Base-by-base conservation (phyloP, 2,797 vertebrate genomes). In the Aplochiton taeniatus region DNA sequence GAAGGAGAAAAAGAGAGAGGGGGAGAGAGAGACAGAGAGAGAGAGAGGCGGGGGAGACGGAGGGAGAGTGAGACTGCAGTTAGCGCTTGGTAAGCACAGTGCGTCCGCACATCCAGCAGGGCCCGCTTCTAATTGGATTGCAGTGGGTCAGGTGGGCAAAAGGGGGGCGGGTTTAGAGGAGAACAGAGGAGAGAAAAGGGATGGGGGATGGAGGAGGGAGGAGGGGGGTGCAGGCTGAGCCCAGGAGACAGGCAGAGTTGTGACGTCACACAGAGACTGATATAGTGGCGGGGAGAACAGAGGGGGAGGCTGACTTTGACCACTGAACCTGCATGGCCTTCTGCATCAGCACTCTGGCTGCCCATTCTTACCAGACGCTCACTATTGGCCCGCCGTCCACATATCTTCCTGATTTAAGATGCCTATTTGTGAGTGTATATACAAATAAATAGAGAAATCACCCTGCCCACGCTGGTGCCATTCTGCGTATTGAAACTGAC, bases 1-100 rank as follows among this genome's bases (percentile, higher is more conserved):
- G 45, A 42, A 58, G 49, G 58, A 72, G 55, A 47, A 82, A 86
- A 61, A 81, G 72, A 65, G 79, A 77, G 78, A 78, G 80, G 72
- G 78, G 79, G 83, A 82, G 75, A 75, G 71, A 78, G 74, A 84
- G 78, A 74, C 76, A 73, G 81, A 73, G 67, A 79, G 64, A 70
- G 78, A 77, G 72, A 56, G 77, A 76, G 82, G 72, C 55, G 78
- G 81, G 81, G n/a, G 17, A 58, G 59, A 57, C 54, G 17, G 73
- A 14, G 85, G 86, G 86, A 86, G 84, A 83, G 83, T 85, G 86
- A 87, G 86, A 91, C 84, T 89, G 91, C 90, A 85, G 88, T 85
- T 89, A 84, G 82, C 77, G 83, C 82, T 88, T 88, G 65, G 84
- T 83, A 91, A 88, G 88, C 89, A 85, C 81, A 80, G 75, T 10